Evolutionary conservation across 2,113 vertebrate genomes (phyloP).

Genomic region (Rhombomys opimus): DNA sequence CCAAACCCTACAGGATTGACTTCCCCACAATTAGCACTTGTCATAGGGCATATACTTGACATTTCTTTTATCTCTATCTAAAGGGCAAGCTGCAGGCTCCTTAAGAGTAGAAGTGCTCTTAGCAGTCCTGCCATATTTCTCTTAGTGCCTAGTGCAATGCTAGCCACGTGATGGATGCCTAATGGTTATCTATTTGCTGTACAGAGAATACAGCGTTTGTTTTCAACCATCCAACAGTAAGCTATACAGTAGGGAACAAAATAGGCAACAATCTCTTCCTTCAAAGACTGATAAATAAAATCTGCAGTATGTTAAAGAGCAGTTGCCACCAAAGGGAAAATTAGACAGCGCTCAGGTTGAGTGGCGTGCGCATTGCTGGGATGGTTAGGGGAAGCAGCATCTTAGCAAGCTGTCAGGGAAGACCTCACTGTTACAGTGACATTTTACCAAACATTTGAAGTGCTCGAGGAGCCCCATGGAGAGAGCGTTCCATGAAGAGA

Average conservation of each 20-base stretch:
- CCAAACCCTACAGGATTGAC: background rate
- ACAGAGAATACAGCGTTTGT: background rate
- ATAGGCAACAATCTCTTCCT: background rate
- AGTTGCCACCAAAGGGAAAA: background rate
- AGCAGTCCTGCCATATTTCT: background rate
- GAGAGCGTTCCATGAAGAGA: background rate
- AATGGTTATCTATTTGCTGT: background rate
- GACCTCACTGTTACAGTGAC: background rate
- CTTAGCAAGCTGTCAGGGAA: background rate
- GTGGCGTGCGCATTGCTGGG: background rate
- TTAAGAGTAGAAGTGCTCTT: background rate
- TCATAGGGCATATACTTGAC: background rate
- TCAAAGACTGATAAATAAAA: background rate
- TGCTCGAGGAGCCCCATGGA: background rate
- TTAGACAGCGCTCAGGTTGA: background rate
- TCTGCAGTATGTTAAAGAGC: background rate
- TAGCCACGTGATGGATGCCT: conserved; percentile 11
- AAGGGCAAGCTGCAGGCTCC: background rate
- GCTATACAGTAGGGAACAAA: background rate
- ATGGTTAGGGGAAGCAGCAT: background rate
- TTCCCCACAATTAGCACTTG: background rate
- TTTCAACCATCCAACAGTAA: conserved; percentile 10
- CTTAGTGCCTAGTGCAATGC: background rate
- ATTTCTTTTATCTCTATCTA: background rate
- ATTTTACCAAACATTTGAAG: background rate